Conservation (phyloP, 2,797 vertebrate genomes). For the Enteromius treurensis region DNA sequence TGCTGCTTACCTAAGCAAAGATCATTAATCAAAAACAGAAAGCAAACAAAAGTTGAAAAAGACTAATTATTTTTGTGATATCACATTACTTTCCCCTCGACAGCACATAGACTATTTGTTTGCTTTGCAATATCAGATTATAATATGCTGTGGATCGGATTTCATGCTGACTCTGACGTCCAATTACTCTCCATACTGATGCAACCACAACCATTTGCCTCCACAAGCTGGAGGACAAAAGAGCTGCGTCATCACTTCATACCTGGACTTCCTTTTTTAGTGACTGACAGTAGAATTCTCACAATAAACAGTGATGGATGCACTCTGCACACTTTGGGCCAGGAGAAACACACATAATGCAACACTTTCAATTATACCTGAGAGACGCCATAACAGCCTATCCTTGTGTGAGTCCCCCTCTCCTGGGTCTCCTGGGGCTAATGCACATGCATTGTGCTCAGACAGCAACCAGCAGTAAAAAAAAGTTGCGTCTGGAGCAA, state of each 20-base stretch:
- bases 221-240: conserved; percentile 33
- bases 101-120: neutral
- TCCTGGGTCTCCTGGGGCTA: conserved; percentile 82
- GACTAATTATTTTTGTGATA: neutral
- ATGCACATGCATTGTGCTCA: conserved; percentile 80
- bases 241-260: conserved; percentile 39
- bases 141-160: neutral
- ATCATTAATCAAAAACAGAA: neutral
- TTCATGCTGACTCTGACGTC: neutral
- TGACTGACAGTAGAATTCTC: conserved; percentile 35
- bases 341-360: conserved; percentile 16
- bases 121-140: neutral
- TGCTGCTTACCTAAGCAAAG: neutral
- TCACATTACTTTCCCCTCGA: neutral
- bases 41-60: neutral
- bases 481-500: conserved; percentile 24
- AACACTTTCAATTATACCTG: conserved; percentile 3
- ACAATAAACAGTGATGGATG: conserved; percentile 34
- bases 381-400: conserved; percentile 6
- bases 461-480: conserved; percentile 90
- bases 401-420: conserved; percentile 77
- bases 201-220: conserved; percentile 53
- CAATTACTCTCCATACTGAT: conserved; percentile 30
- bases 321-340: neutral
- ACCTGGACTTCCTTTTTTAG: conserved; percentile 24